Base-by-base conservation (phyloP, 2,113 vertebrate species). In the Tachysurus vachellii region DNA sequence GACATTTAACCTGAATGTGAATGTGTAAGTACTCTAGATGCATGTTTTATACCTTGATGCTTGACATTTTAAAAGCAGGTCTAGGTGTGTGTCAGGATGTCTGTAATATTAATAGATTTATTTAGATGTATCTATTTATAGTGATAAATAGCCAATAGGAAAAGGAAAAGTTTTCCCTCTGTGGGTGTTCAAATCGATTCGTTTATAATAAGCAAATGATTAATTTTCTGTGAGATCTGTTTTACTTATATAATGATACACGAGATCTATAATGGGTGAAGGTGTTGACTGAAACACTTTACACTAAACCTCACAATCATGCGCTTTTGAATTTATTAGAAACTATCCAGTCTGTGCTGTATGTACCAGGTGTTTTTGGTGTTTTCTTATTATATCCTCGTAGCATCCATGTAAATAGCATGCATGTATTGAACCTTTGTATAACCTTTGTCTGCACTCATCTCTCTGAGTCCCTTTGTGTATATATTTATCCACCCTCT, bases 391-490 rank as follows among this genome's bases (percentile, higher is more conserved):
- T 91, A 89, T 90, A 92, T 86, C 90, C 94, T 89, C 91, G 91
- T 93, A 93, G 88, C 87, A 91, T 91, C 91, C 88, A 91, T 89
- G 90, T 92, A 92, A 93, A 93, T 93, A 94, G 94, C 95, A 96
- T 96, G 95, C 95, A 95, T 90, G 89, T 92, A 73, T 93, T 93
- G 85, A 84, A 82, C 81, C 84, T 31, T 71, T 44, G 13, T 86
- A 62, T 70, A 56, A 77, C 44, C 53, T 57, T 86, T 84, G 73
- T 66, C 59, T 68, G 66, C 75, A 77, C 85, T 62, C 59, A 64
- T 87, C 44, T 42, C 83, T 85, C 83, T n/a, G 54, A 59, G 71
- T 85, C 61, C 77, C 87, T 66, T 85, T 62, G 50, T 82, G 71
- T 73, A 79, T 86, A 83, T 84, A 36, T 85, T 75, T 66, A 56